phyloP scores from a whole-genome alignment of 2,113 vertebrate genomes.

The Apteryx owenii region DNA sequence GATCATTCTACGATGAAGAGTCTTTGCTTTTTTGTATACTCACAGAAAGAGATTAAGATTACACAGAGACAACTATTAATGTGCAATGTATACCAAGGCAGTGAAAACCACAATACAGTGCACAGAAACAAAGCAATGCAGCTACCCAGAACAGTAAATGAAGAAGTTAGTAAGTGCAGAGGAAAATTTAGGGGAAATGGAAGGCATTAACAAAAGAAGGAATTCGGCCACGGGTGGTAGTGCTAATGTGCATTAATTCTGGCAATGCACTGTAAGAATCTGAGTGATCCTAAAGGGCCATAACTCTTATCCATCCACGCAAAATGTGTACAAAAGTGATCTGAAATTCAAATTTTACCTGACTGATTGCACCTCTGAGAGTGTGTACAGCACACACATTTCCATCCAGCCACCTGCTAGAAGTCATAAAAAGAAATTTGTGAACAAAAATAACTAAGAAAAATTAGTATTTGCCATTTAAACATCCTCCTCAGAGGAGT shows the following conservation, averaged over 20 bases:
- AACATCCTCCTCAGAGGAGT: background rate
- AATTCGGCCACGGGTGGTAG: background rate
- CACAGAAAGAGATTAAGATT: background rate
- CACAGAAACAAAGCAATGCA: background rate
- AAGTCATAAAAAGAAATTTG: background rate
- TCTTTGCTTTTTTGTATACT: background rate
- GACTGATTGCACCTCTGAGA: background rate
- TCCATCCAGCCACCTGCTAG: background rate
- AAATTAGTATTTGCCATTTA: background rate
- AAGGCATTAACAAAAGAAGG: background rate
- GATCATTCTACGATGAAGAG: background rate
- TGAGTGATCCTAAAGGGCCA: background rate
- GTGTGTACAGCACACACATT: background rate
- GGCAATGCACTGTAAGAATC: background rate
- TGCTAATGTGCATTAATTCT: background rate
- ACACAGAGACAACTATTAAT: background rate
- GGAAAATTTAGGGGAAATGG: background rate
- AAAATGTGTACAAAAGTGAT: fast-evolving
- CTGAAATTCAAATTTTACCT: background rate
- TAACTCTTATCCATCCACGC: background rate
- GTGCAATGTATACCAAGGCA: background rate
- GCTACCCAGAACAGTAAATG: background rate
- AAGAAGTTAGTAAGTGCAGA: background rate
- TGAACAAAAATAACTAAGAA: background rate
- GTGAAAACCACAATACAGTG: background rate